Base-by-base conservation (phyloP, 2,888 invertebrate species). In the Iselma pallidipennis region DNA sequence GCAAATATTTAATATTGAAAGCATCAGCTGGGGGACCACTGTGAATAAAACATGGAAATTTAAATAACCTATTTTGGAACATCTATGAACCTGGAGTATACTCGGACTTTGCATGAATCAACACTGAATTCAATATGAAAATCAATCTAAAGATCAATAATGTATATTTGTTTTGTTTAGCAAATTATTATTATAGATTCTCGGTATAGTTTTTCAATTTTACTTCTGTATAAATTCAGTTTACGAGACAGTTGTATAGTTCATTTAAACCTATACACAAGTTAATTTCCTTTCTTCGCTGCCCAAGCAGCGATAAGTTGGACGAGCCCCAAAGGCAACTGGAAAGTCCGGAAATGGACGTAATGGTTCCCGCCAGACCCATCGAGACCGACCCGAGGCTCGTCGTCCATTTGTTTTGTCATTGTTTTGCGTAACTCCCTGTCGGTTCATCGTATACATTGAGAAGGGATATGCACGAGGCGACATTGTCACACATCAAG, bases 291-390 rank as follows among this genome's bases (percentile, higher is more conserved):
- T 73, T 71, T 74, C 71, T 69, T 69, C 65, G 72, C 71, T 70
- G 69, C 66, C 68, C 64, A 71, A 69, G 63, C 72, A 66, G 70
- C 70, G 75, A 76, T 75, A 77, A 75, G 75, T 75, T 71, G 71
- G 71, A 65, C 70, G 69, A 66, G 73, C 72, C 75, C 70, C 68
- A 69, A 71, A 73, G 74, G 74, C 71, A 71, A 72, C 69, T 67
- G 63, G 69, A 68, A 65, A 73, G 71, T 71, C 75, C 78, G 77
- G 77, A 80, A 79, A 77, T 79, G 77, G 78, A 80, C 77, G 75
- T 78, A 79, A 80, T 79, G 76, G 79, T 71, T 75, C 79, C 78
- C 79, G 68, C 66, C 74, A 73, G 79, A 72, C 74, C 74, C 75
- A 76, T 79, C 78, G 66, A 66, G 71, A 63, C 71, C 68, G 69